Conservation (phyloP, 1,140 invertebrate species). For the Megathymus violae region DNA sequence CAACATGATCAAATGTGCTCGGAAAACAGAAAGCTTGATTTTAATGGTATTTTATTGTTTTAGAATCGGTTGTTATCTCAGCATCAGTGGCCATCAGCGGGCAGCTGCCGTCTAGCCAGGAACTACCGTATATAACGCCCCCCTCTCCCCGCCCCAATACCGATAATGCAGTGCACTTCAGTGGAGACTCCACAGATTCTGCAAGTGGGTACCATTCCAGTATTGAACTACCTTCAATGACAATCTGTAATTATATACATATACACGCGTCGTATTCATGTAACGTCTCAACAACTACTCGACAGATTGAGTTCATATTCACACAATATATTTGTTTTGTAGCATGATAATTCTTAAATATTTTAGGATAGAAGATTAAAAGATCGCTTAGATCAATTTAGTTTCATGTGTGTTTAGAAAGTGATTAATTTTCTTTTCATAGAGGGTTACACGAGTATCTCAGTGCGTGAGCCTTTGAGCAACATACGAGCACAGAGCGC, state of each 20-base stretch:
- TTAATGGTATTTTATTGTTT: slow-evolving; percentile 11
- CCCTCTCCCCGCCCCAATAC: slow-evolving; percentile 85
- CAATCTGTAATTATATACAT: too few species aligned
- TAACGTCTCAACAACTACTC: too few species aligned
- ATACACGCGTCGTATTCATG: too few species aligned
- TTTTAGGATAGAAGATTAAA: too few species aligned
- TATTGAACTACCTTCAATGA: too few species aligned
- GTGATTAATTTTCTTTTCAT: slow-evolving; percentile 27
- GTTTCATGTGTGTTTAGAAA: not conserved
- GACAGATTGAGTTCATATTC: too few species aligned
- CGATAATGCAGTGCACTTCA: slow-evolving; percentile 87
- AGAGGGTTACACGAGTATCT: slow-evolving; percentile 96
- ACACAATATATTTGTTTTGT: too few species aligned
- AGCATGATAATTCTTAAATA: too few species aligned
- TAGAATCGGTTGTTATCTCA: slow-evolving; percentile 80
- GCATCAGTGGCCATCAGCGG: slow-evolving; percentile 93
- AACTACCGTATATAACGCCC: slow-evolving; percentile 95
- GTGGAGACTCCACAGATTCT: slow-evolving; percentile 93
- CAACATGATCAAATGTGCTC: too few species aligned
- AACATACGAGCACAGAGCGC: slow-evolving; percentile 81
- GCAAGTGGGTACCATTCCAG: slow-evolving; percentile 85
- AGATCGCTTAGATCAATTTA: too few species aligned
- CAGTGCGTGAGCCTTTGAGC: slow-evolving; percentile 92
- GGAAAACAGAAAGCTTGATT: too few species aligned
- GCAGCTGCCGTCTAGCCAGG: slow-evolving; percentile 92